Evolutionary conservation across 2,888 invertebrate genomes (phyloP), one percentile per base, ranked within the genome.

Genomic region (Euclidia mi): DNA sequence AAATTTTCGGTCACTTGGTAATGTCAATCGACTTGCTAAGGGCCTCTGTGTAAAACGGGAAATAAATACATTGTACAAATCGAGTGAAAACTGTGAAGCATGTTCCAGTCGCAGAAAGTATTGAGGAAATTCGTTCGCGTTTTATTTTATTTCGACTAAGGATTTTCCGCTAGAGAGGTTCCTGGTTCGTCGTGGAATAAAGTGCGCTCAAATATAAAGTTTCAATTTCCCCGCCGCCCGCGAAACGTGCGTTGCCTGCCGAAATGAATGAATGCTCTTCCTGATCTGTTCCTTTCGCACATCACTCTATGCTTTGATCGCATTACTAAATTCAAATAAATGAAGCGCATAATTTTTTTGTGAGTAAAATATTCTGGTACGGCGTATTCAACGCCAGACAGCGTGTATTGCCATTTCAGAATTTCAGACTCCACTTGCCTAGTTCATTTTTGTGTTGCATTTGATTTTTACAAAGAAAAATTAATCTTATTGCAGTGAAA

Each of bases 201-300:
- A 91, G 88, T 89, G 88, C 84, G 87, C 87, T 92, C 87, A 91
- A 91, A 92, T 90, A 92, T 91, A 92, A 92, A 92, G 92, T 92
- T 93, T 92, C 91, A 92, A 92, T 94, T 93, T 90, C 85, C 84
- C 77, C 82, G 75, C 81, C 73, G 82, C 79, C 82, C 78, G 79
- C 61, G 73, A 79, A 78, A 87, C 89, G 89, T 92, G 91, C 86
- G 66, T 63, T 63, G 90, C 87, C 79, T 90, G 72, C 79, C 67
- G 65, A 86, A 88, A 84, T 82, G 66, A n/a, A n/a, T n/a, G n/a
- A 76, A 76, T 71, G 71, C 79, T 78, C 77, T 77, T 78, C 82
- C 82, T 86, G 82, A 87, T 79, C 80, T 76, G 73, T 79, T 78
- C 76, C 79, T 79, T 69, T 75, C 64, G 20, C 55, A 56, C 28